Conservation (phyloP, 1,140 invertebrate species). For the Drosophila takahashii region DNA sequence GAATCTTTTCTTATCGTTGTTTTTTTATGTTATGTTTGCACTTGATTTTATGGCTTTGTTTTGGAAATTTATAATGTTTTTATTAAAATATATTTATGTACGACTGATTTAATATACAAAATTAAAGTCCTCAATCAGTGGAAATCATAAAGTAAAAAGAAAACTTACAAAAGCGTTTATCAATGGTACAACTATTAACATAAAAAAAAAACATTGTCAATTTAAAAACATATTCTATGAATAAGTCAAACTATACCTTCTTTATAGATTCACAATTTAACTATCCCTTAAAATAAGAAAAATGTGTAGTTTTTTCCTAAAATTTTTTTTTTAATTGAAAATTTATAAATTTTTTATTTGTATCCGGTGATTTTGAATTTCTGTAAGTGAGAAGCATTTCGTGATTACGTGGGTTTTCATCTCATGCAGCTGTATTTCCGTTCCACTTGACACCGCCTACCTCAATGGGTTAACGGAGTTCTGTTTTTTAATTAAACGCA, state of each 20-base stretch:
- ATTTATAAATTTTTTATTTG: background rate
- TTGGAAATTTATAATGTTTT: no score
- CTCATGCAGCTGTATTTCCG: slow-evolving; percentile 11
- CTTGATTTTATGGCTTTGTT: background rate
- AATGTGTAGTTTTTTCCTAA: background rate
- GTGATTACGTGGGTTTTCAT: slow-evolving; percentile 26
- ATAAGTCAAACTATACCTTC: no score
- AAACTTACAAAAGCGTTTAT: no score
- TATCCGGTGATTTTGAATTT: slow-evolving; percentile 5
- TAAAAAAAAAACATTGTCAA: no score
- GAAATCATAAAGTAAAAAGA: no score
- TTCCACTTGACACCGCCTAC: slow-evolving; percentile 26
- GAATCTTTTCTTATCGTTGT: slow-evolving; percentile 14
- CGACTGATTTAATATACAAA: no score
- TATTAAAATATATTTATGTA: no score
- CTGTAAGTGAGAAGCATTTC: background rate
- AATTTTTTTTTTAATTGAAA: background rate
- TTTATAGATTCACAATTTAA: no score
- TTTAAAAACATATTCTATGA: no score
- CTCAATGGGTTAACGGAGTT: slow-evolving; percentile 59
- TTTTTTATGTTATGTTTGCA: background rate
- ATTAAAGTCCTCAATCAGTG: no score
- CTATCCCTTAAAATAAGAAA: no score
- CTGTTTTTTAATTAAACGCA: slow-evolving; percentile 70
- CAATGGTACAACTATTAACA: no score